Evolutionary conservation across 2,113 vertebrate genomes (phyloP), one percentile per base, ranked within the genome.

Genomic region (Beaufortia kweichowensis): DNA sequence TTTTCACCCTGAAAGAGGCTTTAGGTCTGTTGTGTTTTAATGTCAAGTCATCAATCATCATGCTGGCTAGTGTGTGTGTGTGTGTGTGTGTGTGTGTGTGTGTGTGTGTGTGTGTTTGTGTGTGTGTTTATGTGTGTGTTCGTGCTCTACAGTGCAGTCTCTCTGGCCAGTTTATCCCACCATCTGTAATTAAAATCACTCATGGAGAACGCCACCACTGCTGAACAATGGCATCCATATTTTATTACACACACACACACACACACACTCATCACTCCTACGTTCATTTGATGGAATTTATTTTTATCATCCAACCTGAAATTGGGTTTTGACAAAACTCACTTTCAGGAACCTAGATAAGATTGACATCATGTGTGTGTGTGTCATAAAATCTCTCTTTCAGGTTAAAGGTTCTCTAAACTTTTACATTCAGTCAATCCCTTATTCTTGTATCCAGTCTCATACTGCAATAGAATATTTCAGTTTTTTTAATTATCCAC

Each of bases 121-220:
- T 33, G 50, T 31, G 33, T 29, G 29, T 64, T 21, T 29, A 17
- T 41, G 50, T 26, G 48, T 28, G 59, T 29, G 46, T 9, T 33
- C 8, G 48, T 6, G 6, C 23, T 31, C 41, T 63, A 5, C 53
- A 50, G 56, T 80, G 33, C 57, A 71, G 72, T 43, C 62, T 76
- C 53, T 43, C 62, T 60, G 55, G 46, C 61, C 62, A 29, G 69
- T 75, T 75, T 69, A 83, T 80, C 46, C 77, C 75, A 74, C 63
- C 26, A 77, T 82, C 80, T 85, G 79, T 82, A 85, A 85, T 85
- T 85, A 84, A 85, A 85, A 55, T 77, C 72, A 85, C 57, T 77
- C 76, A 79, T 77, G 66, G 31, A 78, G 80, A 82, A 85, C 70
- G 69, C 61, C 71, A 17, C 70, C 53, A 71, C 28, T 23, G 19